phyloP scores from a whole-genome alignment of 2,888 invertebrate species.

The Caenorhabditis sp. region DNA sequence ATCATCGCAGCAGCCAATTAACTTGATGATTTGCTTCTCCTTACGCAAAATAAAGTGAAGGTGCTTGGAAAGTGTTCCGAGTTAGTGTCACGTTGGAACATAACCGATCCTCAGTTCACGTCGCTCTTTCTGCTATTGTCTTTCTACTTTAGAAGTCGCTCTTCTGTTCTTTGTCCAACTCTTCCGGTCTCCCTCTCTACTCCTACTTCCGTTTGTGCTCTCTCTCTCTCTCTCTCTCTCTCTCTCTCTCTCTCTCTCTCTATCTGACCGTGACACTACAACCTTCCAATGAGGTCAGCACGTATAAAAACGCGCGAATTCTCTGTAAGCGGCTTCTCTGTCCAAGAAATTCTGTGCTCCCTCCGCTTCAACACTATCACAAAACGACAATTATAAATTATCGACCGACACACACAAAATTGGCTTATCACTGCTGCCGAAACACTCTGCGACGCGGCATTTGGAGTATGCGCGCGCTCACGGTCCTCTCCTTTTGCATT shows the following conservation, averaged over 20 bases:
- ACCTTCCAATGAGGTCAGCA: conserved; percentile 23
- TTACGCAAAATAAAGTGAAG: background rate
- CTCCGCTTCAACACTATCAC: conserved; percentile 9
- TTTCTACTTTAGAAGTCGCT: no score
- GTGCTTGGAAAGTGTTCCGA: no score
- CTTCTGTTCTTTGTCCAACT: no score
- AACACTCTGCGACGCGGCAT: background rate
- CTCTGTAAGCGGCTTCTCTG: conserved; percentile 33
- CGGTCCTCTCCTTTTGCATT: conserved; percentile 18
- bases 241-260: no score
- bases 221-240: background rate
- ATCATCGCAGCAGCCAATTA: conserved; percentile 37
- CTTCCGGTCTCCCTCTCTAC: no score
- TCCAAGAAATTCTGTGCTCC: conserved; percentile 29
- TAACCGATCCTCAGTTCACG: no score
- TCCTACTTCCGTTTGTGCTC: conserved; percentile 9
- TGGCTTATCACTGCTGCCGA: conserved; percentile 36
- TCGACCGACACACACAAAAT: conserved; percentile 43
- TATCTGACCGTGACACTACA: background rate
- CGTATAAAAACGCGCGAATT: conserved; percentile 35
- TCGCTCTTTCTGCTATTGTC: no score
- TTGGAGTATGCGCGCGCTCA: conserved; percentile 46
- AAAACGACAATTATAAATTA: conserved; percentile 30
- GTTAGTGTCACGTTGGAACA: no score
- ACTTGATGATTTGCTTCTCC: conserved; percentile 11